These are phyloP conservation scores for Prochilodus magdalenae DNA, from an alignment of 2,113 vertebrate species.

Conservation along the genomic window DNA sequence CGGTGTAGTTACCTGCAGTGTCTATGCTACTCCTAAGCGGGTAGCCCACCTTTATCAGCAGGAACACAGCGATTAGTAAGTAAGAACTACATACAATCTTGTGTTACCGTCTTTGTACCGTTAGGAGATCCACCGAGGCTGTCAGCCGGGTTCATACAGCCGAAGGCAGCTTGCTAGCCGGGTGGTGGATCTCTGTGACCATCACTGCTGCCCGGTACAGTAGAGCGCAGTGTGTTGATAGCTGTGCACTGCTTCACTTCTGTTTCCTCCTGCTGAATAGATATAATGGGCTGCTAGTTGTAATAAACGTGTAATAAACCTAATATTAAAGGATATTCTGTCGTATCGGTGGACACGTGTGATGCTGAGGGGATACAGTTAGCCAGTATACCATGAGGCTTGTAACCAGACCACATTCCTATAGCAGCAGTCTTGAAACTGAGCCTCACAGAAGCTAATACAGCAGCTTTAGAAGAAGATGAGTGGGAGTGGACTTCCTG, in stretches of 20 bases:
- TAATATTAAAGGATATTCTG: not conserved
- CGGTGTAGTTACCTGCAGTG: constrained; percentile 15
- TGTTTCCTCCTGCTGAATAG: not conserved
- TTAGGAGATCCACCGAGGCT: not conserved
- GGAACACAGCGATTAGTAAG: constrained; percentile 40
- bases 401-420: not conserved
- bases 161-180: not conserved
- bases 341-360: not conserved
- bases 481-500: not conserved
- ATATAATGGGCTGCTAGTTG: not conserved
- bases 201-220: not conserved
- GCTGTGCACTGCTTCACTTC: not conserved
- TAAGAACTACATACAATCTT: constrained; percentile 4
- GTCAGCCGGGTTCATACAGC: not conserved
- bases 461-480: not conserved
- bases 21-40: constrained; percentile 7
- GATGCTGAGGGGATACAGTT: not conserved
- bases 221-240: not conserved
- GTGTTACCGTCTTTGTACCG: not conserved
- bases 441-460: no score
- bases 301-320: not conserved
- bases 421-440: not conserved
- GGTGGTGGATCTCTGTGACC: not conserved
- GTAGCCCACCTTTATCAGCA: constrained; percentile 16
- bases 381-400: not conserved